A percentile compares a stretch with the other conserved stretches of the same genome.
These are phyloP conservation scores for Branchipolynoe longqiensis DNA, from an alignment of 2,888 invertebrate genomes.

Conservation along the genomic window DNA sequence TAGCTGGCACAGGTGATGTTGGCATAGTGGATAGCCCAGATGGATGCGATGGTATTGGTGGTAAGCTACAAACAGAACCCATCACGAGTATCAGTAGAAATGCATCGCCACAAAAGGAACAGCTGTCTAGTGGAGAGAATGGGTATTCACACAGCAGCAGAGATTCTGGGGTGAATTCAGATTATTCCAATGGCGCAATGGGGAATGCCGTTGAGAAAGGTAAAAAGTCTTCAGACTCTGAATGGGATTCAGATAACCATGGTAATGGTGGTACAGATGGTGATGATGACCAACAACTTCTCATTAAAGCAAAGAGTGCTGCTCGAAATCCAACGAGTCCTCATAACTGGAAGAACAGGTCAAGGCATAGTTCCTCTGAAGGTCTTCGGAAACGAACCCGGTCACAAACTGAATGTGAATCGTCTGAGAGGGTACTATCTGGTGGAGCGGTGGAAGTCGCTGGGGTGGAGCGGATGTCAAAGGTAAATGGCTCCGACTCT, in stretches of 20 bases:
- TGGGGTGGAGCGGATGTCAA: conserved; percentile 1
- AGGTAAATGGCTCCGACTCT: not conserved
- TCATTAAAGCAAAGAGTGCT: conserved; percentile 25
- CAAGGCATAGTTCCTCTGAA: conserved; percentile 32
- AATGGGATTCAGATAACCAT: conserved; percentile 40
- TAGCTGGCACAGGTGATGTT: not conserved
- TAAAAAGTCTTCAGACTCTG: conserved; percentile 43
- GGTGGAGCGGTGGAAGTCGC: not conserved
- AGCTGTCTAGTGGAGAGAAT: not conserved
- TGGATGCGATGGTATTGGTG: not conserved
- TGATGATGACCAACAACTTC: conserved; percentile 43
- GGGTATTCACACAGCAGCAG: conserved; percentile 1
- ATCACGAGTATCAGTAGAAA: not conserved
- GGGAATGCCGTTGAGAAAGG: conserved; percentile 11
- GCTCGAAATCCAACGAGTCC: conserved; percentile 24
- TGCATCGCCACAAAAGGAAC: conserved; percentile 1
- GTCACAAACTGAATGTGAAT: conserved; percentile 16
- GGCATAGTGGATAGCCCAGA: conserved; percentile 26
- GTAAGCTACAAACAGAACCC: not conserved
- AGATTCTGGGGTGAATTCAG: conserved; percentile 11
- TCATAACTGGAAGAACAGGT: conserved; percentile 10
- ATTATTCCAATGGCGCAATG: not conserved
- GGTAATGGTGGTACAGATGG: conserved; percentile 37
- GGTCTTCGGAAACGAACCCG: conserved; percentile 36
- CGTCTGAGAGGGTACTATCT: conserved; percentile 9